Evolutionary conservation across 2,113 vertebrate genomes (phyloP).

Genomic region (Charina bottae): DNA sequence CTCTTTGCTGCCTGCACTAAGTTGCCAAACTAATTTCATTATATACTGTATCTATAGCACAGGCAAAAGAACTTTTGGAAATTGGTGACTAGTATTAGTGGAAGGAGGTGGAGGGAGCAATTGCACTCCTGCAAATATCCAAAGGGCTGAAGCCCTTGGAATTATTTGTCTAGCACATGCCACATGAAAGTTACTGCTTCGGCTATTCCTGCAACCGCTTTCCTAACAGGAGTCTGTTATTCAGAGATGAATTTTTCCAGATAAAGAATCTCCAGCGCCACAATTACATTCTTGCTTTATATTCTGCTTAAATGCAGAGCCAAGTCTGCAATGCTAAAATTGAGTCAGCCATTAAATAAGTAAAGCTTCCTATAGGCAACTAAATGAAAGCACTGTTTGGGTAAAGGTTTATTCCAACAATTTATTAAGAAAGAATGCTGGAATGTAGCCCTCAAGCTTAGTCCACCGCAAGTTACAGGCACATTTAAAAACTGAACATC

Average conservation of each 20-base stretch:
- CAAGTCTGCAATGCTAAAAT: not conserved
- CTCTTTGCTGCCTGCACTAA: not conserved
- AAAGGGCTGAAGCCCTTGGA: conserved; percentile 19
- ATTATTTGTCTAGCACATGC: conserved; percentile 5
- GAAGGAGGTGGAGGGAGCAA: not conserved
- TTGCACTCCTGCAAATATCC: conserved; percentile 30
- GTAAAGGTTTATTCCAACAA: conserved; percentile 10
- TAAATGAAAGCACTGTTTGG: conserved; percentile 18
- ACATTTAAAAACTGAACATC: not conserved
- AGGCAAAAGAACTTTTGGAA: conserved; percentile 2
- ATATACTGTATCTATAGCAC: not conserved
- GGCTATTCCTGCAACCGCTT: conserved; percentile 24
- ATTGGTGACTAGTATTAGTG: not conserved
- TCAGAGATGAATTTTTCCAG: conserved; percentile 27
- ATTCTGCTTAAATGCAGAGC: conserved; percentile 31
- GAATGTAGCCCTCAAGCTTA: conserved; percentile 4
- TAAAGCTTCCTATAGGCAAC: not conserved
- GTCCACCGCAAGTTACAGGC: not conserved
- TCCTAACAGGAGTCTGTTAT: conserved; percentile 13
- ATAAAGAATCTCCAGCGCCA: conserved; percentile 24
- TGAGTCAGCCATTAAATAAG: conserved; percentile 12
- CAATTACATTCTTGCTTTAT: conserved; percentile 8
- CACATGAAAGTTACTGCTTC: not conserved
- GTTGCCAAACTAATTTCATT: conserved; percentile 11
- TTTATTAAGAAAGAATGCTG: conserved; percentile 28